These are phyloP conservation scores for Magallana nippona DNA, from an alignment of 2,888 invertebrate genomes.

Conservation along the genomic window DNA sequence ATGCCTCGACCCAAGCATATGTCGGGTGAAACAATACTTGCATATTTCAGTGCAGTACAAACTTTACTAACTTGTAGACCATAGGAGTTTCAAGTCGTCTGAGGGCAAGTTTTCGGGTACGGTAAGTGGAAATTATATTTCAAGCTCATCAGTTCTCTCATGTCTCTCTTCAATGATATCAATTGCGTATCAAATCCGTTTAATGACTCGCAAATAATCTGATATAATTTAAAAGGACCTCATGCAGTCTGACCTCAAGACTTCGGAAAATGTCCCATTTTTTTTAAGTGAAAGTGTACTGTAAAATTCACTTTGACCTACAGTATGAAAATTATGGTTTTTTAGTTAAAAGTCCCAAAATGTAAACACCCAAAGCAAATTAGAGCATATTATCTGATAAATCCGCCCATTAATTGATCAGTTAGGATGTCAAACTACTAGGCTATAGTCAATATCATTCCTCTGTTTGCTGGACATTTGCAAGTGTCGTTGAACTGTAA, in stretches of 20 bases:
- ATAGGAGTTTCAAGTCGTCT: not conserved
- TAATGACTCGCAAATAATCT: constrained; percentile 9
- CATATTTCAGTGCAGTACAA: not conserved
- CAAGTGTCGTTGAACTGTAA: no score
- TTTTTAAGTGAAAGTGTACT: not conserved
- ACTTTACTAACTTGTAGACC: not conserved
- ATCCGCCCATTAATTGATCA: no score
- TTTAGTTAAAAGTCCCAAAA: no score
- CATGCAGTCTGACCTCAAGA: not conserved
- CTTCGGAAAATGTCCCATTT: not conserved
- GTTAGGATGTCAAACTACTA: no score
- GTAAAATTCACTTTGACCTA: no score
- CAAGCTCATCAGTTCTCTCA: not conserved
- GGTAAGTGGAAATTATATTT: not conserved
- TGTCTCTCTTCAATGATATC: not conserved
- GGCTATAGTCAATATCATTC: no score
- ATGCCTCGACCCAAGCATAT: not conserved
- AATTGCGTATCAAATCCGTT: not conserved
- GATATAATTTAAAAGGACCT: constrained; percentile 22
- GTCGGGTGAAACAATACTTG: constrained; percentile 6
- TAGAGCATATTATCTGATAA: no score
- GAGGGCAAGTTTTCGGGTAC: not conserved
- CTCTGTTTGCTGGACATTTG: no score
- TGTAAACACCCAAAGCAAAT: no score
- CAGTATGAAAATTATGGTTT: no score